Evolutionary conservation across 1,140 invertebrate species (phyloP), one percentile per base, ranked within the genome.

Genomic region (Formica selysi): DNA sequence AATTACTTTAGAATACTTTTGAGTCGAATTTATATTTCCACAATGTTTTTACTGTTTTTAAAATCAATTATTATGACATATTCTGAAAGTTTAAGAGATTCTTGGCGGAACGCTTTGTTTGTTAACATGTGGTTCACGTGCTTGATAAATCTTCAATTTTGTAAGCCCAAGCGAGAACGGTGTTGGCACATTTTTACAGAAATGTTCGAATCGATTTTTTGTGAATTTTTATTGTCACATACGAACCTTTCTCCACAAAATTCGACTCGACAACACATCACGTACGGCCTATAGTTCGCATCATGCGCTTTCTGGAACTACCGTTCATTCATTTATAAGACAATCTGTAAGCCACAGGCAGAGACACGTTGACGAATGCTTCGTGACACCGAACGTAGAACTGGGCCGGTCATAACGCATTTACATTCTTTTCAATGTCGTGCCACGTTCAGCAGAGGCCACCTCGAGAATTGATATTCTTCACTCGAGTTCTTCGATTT

Each of bases 371-470:
- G 76, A 80, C 64, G 67, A 61, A 87, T 87, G 81, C 73, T 62
- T 76, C 64, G 87, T 89, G 89, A 87, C 89, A 91, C 80, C 59
- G 78, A 81, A 86, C 59, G 78, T 86, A 86, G 88, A 94, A 93
- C 91, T 94, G 90, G 91, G 91, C 86, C 91, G 90, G 81, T 92
- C 92, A 90, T 94, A 92, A 94, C 92, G 91, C 90, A 94, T 94
- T 93, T 91, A 91, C 92, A 95, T 94, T 94, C 93, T 90, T 94
- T 94, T 94, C 94, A 94, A 95, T 95, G 94, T 93, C 94, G 92
- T 79, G 84, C 90, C 89, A 88, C 87, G 87, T 88, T 89, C 86
- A 87, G 81, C 91, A 88, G 93, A 95, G 94, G 93, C 93, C 94
- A 93, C 89, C 61, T 90, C 71, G 74, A 65, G 64, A 86, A 92